Evolutionary conservation across 2,888 invertebrate genomes (phyloP), one percentile per base, ranked within the genome.

Genomic region (Sminthurides aquaticus): DNA sequence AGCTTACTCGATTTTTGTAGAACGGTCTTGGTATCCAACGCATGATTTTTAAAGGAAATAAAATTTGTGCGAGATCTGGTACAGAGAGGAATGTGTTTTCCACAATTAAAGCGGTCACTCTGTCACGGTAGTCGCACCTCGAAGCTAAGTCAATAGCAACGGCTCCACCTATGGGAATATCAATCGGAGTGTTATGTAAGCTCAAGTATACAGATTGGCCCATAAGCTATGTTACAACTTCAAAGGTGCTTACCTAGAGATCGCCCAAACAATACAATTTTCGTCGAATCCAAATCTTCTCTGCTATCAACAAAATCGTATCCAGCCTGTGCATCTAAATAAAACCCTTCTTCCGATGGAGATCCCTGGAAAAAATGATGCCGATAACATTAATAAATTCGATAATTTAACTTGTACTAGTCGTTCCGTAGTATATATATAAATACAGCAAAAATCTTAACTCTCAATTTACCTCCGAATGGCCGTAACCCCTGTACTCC

Each of bases 51-150:
- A 87, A 85, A 77, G 87, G 87, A 71, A 95, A 84, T 73, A 96
- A 82, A 68, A 89, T 86, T 74, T 86, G 85, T 22, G 92, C 93
- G 87, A 96, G 93, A 70, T 91, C 91, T 34, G 93, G 93, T 79
- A 97, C 90, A 78, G 90, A 90, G 2, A 94, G 94, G 77, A 97
- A 97, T 2, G 95, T 95, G 79, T 97, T 97, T 79, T 97, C 96
- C 22, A 96, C 85, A 71, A 97, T 85, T 69, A 94, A 80, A 73
- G 90, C 91, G 86, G 90, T 89, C 68, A 95, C 85, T 80, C 87
- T 87, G 74, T 85, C 85, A 49, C 86, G 82, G 79, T 90, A 90
- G 72, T 89, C 86, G 22, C 86, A 82, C 75, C 87, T 85, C 24
- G 88, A 85, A 1, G 90, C 89, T 67, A 93, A 81, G 79, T 94